Base-by-base conservation (phyloP, 1,140 invertebrate species). In the Drosophila simulans region DNA sequence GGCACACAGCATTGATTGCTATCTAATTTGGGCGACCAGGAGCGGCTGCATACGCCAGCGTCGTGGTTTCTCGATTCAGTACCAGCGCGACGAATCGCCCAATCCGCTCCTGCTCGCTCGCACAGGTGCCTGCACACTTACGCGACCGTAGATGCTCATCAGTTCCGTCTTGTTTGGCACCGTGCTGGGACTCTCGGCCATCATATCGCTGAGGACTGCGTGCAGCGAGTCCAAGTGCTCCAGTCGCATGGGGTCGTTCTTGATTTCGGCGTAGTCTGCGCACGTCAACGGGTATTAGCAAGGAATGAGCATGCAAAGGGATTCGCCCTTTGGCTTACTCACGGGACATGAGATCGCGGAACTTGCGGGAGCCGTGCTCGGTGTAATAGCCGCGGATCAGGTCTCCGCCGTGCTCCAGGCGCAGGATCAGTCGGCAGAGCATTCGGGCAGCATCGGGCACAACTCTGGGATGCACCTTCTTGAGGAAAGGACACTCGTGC, bases 271-370 rank as follows among this genome's bases (percentile, higher is more conserved):
- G 91, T 96, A 96, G 94, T 97, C 97, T 95, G 94, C 1, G 5
- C 4, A 15, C 20, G 57, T 59, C 11, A 15, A 3, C 12, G 4
- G 20, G 2, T 3, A 22, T 10, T 40, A 13, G 12, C 0, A 35
- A 3, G 13, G 15, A 34, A 45, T 1, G 5, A 11, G 8, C 31
- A 3, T 8, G 8, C 13, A 7, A 17, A 4, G 0, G 4, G 27
- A 0, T 8, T 0, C 1, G 1, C 7, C 31, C 27, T 7, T 2
- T 1, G 5, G 0, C 4, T 34, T 43, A 94, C 95, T 95, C 93
- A 97, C 97, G 97, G 25, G 97, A 96, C 96, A 97, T 97, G 5
- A 97, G 92, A 93, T 97, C 96, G 74, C 95, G 95, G 92, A 97
- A 97, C 91, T 94, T 95, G 71, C 97, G 93, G 69, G 94, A 97